Base-by-base conservation (phyloP, 2,888 invertebrate species). In the Crocallis elinguaria region DNA sequence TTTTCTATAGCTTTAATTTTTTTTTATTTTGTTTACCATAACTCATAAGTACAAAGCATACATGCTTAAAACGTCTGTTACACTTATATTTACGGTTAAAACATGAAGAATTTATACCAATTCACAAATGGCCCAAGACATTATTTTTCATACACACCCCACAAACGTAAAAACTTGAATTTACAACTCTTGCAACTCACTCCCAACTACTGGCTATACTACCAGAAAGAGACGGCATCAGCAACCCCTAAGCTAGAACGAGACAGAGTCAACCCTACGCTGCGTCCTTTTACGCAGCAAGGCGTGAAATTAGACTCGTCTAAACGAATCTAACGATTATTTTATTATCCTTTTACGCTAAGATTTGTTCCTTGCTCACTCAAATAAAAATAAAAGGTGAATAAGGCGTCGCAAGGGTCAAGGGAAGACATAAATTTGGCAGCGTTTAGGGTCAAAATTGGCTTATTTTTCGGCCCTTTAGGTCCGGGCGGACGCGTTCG, bases 281-380 rank as follows among this genome's bases (percentile, higher is more conserved):
- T 69, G 67, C 77, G 79, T 84, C 89, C 91, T 88, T 88, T 90
- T 88, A 84, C 78, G 84, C 89, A 89, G 74, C 87, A 85, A 87
- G 74, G 86, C 91, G 86, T 90, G 90, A 91, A 91, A 91, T 91
- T 91, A 87, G 88, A 88, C 70, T 86, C 89, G 88, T 89, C 90
- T 91, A 90, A 89, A 90, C 90, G 91, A 88, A 90, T 89, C 86
- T 89, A 90, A 90, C 91, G 91, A 90, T 91, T 91, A 91, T 90
- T 91, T 91, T 91, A 91, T 90, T 91, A 90, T 90, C 88, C 85
- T 88, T 89, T 88, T 88, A 80, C 88, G 81, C 89, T 90, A 90
- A 91, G 91, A 91, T 90, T 91, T 90, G 91, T 90, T 91, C 82
- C 91, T 90, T 91, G 91, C 88, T 90, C 91, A 91, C 82, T 90